Conservation (phyloP, 2,113 vertebrate genomes). For the Pseudolaguvia tuberculata region DNA sequence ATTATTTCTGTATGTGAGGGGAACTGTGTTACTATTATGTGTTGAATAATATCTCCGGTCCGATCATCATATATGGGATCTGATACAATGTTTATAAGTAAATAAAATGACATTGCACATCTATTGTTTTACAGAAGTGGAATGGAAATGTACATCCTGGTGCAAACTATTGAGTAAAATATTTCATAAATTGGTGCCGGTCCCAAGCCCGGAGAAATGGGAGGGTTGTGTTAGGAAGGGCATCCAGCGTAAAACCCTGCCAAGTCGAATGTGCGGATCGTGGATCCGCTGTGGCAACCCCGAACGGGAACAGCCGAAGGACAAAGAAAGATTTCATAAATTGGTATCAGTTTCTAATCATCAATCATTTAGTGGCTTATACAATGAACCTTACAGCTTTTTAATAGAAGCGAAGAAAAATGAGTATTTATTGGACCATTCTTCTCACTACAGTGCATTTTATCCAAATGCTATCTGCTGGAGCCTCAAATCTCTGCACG, state of each 20-base stretch:
- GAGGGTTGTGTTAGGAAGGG: too few relatives aligned
- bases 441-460: neutral
- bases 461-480: neutral
- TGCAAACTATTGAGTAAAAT: neutral
- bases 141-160: neutral
- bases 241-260: too few relatives aligned
- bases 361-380: too few relatives aligned
- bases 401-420: too few relatives aligned
- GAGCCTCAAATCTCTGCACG: too few relatives aligned
- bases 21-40: neutral
- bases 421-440: neutral
- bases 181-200: neutral
- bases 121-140: neutral
- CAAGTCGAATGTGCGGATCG: too few relatives aligned
- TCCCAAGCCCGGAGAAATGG: too few relatives aligned
- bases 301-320: too few relatives aligned
- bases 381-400: too few relatives aligned
- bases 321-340: neutral
- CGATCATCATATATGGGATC: neutral
- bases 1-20: neutral
- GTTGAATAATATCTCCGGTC: neutral
- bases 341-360: neutral
- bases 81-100: neutral
- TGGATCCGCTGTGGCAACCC: too few relatives aligned
- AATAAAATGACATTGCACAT: neutral